phyloP scores from a whole-genome alignment of 2,113 vertebrate species.

The Hemibagrus wyckioides region DNA sequence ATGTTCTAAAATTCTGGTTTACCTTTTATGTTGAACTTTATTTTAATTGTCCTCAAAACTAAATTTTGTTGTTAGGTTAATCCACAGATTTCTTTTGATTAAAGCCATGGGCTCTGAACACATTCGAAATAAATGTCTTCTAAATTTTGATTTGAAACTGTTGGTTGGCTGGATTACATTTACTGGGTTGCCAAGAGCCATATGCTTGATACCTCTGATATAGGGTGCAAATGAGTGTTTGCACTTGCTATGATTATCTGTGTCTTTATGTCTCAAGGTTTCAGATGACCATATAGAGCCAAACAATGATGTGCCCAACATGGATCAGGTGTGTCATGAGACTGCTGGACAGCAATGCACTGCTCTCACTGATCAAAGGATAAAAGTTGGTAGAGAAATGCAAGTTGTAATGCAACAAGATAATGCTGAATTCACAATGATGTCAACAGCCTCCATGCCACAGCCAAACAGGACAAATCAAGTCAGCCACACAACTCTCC shows the following conservation, averaged over 20 bases:
- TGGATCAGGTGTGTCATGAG: conserved; percentile 12
- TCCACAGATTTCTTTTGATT: background rate
- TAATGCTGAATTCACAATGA: background rate
- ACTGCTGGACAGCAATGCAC: background rate
- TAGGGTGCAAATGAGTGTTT: background rate
- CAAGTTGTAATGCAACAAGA: background rate
- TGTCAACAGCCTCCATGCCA: conserved; percentile 22
- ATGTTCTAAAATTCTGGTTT: background rate
- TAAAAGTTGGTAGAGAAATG: background rate
- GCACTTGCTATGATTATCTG: background rate
- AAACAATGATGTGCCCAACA: background rate
- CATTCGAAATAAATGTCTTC: background rate
- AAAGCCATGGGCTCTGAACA: background rate
- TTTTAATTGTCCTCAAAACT: background rate
- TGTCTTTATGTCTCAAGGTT: conserved; percentile 4
- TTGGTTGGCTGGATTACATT: background rate
- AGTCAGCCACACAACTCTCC: background rate
- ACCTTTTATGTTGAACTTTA: background rate
- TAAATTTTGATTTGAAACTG: background rate
- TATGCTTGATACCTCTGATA: background rate
- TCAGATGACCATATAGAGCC: conserved; percentile 19
- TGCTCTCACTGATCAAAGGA: conserved; percentile 16
- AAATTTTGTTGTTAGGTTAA: background rate
- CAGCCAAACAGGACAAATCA: conserved; percentile 15
- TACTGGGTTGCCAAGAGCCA: background rate